Base-by-base conservation (phyloP, 2,113 vertebrate genomes). In the Acrocephalus kingi region DNA sequence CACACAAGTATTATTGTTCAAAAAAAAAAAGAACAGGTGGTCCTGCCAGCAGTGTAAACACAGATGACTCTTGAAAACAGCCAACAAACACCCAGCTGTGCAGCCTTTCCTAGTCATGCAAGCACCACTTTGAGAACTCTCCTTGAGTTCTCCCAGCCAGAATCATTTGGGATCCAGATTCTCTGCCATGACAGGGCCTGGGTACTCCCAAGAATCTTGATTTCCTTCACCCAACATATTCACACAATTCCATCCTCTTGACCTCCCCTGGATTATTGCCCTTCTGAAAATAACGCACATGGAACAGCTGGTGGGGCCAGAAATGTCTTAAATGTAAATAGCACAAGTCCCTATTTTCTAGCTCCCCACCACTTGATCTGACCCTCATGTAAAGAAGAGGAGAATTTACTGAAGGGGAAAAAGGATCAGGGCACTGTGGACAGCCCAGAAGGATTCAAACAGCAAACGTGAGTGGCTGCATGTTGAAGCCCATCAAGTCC, bases 241-340 rank as follows among this genome's bases (percentile, higher is more conserved):
- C 76, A 87, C 97, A 93, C 88, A 93, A 95, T 97, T 95, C 93
- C 83, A 91, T 93, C 90, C 95, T 75, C 64, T 87, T 94, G 94
- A 97, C 96, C 96, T 94, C 92, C 83, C 3, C 1, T 3, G 64
- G 97, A 97, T 97, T 97, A 97, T 27, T 93, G 91, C 84, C 89
- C 90, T 96, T 97, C 97, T 97, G 97, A 98, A 98, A 98, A 98
- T 98, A 98, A 98, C 84, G 68, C 64, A 18, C 56, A 81, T 17
- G 21, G 96, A 97, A 97, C 98, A 98, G 97, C 96, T 98, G 98
- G 64, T 96, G 68, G 51, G 52, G 77, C 93, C 94, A 96, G 89
- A 95, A 97, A 97, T 73, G 92, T 88, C 86, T 85, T 86, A 78
- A 95, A 96, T 96, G 93, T 88, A 96, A 96, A 97, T 98, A 97